These are phyloP conservation scores for Beroe ovata DNA, from an alignment of 37 sponge, comb jelly and placozoan genomes.

Conservation along the genomic window DNA sequence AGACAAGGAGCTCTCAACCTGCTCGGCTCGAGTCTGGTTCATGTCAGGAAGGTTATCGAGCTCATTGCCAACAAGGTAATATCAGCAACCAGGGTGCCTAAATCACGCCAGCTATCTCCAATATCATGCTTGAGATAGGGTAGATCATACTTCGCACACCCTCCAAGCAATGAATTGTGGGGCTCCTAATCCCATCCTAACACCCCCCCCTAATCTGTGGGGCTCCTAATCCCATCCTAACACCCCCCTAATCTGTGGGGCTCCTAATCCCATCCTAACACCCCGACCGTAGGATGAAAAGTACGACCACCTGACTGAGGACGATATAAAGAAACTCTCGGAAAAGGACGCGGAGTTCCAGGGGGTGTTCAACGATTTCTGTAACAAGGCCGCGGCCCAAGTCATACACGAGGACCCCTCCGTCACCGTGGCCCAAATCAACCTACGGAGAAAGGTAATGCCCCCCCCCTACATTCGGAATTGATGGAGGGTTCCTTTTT, in stretches of 20 bases:
- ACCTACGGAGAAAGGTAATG: conserved; percentile 3
- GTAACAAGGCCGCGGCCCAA: conserved; percentile 8
- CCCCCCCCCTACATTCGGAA: conserved; percentile 70
- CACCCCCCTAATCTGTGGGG: no score
- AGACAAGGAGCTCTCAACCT: conserved; percentile 78
- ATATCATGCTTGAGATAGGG: neutral
- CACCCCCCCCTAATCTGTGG: no score
- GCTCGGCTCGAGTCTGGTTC: conserved; percentile 76
- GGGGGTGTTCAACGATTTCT: conserved; percentile 40
- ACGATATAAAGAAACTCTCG: conserved; percentile 84
- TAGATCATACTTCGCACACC: no score
- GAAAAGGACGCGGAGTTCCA: conserved; percentile 73
- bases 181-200: neutral
- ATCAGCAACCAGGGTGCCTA: neutral
- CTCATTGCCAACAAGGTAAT: conserved; percentile 72
- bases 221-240: neutral
- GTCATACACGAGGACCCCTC: neutral
- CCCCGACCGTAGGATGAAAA: conserved; percentile 74
- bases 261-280: neutral
- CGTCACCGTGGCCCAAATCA: conserved; percentile 28
- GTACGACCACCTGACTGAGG: conserved; percentile 81
- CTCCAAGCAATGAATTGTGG: no score
- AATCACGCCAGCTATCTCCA: neutral
- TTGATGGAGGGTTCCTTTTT: conserved; percentile 79
- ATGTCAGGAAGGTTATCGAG: conserved; percentile 82